Conservation (phyloP, 2,797 vertebrate genomes). For the Cossypha dichroa region DNA sequence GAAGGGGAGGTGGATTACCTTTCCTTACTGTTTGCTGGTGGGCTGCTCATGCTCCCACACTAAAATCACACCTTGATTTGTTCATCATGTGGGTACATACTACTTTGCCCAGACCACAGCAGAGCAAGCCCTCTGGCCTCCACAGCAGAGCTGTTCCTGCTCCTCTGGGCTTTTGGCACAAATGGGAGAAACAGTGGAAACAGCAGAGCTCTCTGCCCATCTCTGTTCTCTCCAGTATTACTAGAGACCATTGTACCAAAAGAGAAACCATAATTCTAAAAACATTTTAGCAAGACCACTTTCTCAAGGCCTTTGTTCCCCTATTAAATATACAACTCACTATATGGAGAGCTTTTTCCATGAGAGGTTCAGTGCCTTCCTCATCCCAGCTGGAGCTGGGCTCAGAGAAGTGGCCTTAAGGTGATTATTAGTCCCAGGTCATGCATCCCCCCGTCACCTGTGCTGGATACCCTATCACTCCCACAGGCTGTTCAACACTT, state of each 20-base stretch:
- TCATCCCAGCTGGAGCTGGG: background rate
- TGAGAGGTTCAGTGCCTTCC: background rate
- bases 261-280: background rate
- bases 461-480: background rate
- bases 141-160: background rate
- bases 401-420: background rate
- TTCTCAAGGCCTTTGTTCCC: background rate
- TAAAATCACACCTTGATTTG: background rate
- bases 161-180: background rate
- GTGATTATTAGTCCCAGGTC: background rate
- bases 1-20: background rate
- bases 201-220: background rate
- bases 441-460: background rate
- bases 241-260: background rate
- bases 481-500: background rate
- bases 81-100: accelerated
- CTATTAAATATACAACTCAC: background rate
- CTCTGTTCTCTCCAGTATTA: background rate
- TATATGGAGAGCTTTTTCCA: background rate
- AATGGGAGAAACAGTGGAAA: background rate
- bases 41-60: background rate
- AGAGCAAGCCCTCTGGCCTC: background rate
- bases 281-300: background rate
- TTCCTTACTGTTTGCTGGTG: background rate
- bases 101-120: background rate